phyloP scores from a whole-genome alignment of 1,140 invertebrate species.

The Trichoplusia ni region DNA sequence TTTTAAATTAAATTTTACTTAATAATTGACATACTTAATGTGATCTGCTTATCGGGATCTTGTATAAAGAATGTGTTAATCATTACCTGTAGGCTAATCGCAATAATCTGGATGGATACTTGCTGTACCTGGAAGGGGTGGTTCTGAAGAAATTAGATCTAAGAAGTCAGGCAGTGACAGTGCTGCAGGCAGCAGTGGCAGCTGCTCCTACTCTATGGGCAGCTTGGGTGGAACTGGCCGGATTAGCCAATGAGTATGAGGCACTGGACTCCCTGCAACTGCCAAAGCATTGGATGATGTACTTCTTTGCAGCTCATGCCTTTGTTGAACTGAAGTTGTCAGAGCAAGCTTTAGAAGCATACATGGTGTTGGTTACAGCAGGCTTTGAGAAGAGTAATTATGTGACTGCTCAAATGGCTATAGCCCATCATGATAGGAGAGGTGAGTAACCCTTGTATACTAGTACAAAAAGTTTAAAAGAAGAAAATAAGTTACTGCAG shows the following conservation, averaged over 20 bases:
- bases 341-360: constrained; percentile 94
- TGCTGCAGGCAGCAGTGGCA: constrained; percentile 90
- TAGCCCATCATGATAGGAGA: constrained; percentile 95
- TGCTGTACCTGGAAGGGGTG: constrained; percentile 95
- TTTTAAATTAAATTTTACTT: no score
- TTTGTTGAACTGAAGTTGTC: constrained; percentile 95
- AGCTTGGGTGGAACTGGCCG: constrained; percentile 95
- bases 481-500: no score
- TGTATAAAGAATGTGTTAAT: background rate
- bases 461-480: no score
- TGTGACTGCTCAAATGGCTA: constrained; percentile 95
- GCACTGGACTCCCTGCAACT: constrained; percentile 86
- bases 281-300: constrained; percentile 96
- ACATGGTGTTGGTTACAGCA: constrained; percentile 87
- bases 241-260: constrained; percentile 91
- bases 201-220: constrained; percentile 94
- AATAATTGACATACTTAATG: no score
- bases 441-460: constrained; percentile 84
- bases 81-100: constrained; percentile 84
- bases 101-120: constrained; percentile 91
- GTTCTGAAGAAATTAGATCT: constrained; percentile 94
- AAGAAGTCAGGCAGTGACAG: constrained; percentile 84
- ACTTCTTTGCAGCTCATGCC: constrained; percentile 95
- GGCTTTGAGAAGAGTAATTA: constrained; percentile 95
- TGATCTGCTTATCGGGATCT: no score